These are phyloP conservation scores for Aspiorhynchus laticeps DNA, from an alignment of 2,113 vertebrate species.

Conservation along the genomic window DNA sequence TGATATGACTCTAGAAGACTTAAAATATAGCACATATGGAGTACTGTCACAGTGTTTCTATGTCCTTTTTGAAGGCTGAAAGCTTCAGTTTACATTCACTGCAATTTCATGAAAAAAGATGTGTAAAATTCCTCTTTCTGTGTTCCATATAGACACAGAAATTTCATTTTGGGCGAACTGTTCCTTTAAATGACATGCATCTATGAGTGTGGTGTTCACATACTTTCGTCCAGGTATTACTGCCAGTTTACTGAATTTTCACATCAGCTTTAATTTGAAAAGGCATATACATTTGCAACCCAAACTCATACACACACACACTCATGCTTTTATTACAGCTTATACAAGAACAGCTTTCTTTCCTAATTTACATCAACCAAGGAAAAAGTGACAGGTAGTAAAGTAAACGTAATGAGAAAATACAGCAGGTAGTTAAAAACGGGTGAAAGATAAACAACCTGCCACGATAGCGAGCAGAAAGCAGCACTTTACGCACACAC, in stretches of 20 bases:
- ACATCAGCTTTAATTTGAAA: conserved; percentile 13
- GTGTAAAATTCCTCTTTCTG: not conserved
- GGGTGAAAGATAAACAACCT: conserved; percentile 44
- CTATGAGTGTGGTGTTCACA: not conserved
- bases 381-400: conserved; percentile 41
- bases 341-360: conserved; percentile 30
- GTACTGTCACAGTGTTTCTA: not conserved
- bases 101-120: not conserved
- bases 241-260: not conserved
- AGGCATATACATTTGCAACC: conserved; percentile 4
- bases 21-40: not conserved
- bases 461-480: conserved; percentile 21
- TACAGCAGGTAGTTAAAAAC: conserved; percentile 46
- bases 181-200: not conserved
- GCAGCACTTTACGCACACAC: conserved; percentile 21
- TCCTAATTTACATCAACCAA: conserved; percentile 37
- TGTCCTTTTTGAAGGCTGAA: not conserved
- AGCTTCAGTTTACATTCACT: not conserved
- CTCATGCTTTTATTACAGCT: conserved; percentile 7
- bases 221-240: not conserved
- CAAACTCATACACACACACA: not conserved
- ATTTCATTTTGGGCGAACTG: not conserved
- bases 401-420: conserved; percentile 44
- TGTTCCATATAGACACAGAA: not conserved
- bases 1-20: not conserved